These are phyloP conservation scores for Calyptomena viridis DNA, from an alignment of 2,113 vertebrate species.

Conservation along the genomic window DNA sequence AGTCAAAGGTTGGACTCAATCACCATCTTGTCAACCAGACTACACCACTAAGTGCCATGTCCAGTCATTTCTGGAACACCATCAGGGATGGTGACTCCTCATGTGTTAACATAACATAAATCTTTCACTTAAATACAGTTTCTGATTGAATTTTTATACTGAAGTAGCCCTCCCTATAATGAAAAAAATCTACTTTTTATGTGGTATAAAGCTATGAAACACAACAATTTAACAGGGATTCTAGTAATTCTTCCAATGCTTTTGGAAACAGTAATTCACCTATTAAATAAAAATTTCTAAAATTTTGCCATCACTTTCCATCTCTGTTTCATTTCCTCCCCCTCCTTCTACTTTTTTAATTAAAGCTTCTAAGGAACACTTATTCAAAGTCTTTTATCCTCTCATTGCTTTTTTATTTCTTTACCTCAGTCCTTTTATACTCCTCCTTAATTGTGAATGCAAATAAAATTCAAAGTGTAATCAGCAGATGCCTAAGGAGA, in stretches of 20 bases:
- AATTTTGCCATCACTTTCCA: constrained; percentile 24
- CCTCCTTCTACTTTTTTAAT: constrained; percentile 68
- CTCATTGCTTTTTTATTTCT: constrained; percentile 69
- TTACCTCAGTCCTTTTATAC: constrained; percentile 70
- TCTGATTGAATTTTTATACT: not conserved
- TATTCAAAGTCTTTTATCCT: constrained; percentile 78
- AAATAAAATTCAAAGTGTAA: constrained; percentile 79
- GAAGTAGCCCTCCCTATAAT: not conserved
- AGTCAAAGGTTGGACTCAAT: not conserved
- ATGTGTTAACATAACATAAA: not conserved
- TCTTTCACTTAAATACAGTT: not conserved
- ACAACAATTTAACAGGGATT: not conserved
- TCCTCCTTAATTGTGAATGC: constrained; percentile 78
- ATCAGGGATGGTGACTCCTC: not conserved
- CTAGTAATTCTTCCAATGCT: not conserved
- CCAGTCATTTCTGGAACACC: not conserved
- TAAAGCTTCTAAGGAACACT: constrained; percentile 66
- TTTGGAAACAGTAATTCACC: not conserved
- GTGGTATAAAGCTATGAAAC: not conserved
- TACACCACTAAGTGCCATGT: not conserved
- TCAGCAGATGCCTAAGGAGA: constrained; percentile 75
- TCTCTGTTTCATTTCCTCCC: not conserved
- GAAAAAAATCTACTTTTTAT: not conserved
- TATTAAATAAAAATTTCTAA: constrained; percentile 59
- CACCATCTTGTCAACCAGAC: not conserved